Evolutionary conservation across 2,113 vertebrate species (phyloP), one percentile per base, ranked within the genome.

Genomic region (Artemisiospiza belli): DNA sequence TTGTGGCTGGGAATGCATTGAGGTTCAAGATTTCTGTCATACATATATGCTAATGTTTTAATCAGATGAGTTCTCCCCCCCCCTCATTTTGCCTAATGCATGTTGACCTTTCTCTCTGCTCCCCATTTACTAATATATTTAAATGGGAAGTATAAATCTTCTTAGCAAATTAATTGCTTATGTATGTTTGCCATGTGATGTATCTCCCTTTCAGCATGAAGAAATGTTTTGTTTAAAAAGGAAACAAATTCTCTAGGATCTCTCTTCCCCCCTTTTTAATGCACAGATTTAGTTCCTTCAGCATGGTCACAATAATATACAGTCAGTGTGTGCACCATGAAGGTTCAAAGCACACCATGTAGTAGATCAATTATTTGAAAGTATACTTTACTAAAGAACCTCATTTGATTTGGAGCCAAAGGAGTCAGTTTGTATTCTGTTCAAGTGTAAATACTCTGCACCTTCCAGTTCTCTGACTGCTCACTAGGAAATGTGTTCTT

Each of bases 1-100:
- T 28, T 31, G 35, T 27, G 49, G 9, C 3, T 76, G 33, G 58
- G 62, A 82, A 76, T 64, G 41, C 63, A 46, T 5, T 62, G 68
- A 58, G 68, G 23, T 54, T 74, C 75, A 87, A 62, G 41, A 76
- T 73, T 85, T 70, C 37, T 74, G 49, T 73, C 33, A 15, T 37
- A 54, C 49, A 79, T 51, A 51, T 81, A 75, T 83, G 76, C 75
- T 73, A 95, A 93, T 93, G 25, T 67, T 93, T 88, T 67, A 66
- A 89, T 87, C 74, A 76, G 63, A 87, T 76, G 18, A 85, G 85
- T 85, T 94, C 73, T 88, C 23, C 31, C 47, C 13, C 37, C 6
- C 51, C 13, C 7, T 27, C 35, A 15, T 83, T 92, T 83, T 81
- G 67, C 43, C 22, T 89, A 80, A 70, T 83, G 63, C 93, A 70